Evolutionary conservation across 2,888 invertebrate genomes (phyloP).

Genomic region (Meliscaeva auricollis): DNA sequence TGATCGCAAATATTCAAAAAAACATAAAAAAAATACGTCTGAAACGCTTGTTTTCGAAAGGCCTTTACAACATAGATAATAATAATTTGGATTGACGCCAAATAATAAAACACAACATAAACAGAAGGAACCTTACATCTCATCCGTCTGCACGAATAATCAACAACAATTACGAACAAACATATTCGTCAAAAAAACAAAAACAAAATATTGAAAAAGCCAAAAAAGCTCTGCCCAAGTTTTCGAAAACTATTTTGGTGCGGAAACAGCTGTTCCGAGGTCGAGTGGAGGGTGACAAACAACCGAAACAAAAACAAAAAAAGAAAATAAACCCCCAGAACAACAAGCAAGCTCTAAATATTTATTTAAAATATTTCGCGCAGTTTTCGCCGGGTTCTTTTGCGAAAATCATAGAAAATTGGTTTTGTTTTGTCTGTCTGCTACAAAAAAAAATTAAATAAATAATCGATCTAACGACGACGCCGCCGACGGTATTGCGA

Average conservation of each 20-base stretch:
- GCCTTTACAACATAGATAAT: conserved; percentile 18
- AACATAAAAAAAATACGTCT: conserved; percentile 4
- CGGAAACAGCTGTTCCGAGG: conserved; percentile 62
- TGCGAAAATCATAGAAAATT: conserved; percentile 45
- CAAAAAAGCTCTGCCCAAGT: conserved; percentile 4
- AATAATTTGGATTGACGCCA: conserved; percentile 20
- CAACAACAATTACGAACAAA: background rate
- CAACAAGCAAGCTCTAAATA: conserved; percentile 25
- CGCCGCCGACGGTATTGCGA: background rate
- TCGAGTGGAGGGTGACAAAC: conserved; percentile 68
- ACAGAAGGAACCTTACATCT: conserved; percentile 10
- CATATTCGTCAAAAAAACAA: background rate
- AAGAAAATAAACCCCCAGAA: background rate
- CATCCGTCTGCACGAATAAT: background rate
- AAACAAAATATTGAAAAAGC: too few relatives aligned
- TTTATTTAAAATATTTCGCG: conserved; percentile 54
- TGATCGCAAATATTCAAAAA: conserved; percentile 2
- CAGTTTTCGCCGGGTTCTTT: conserved; percentile 64
- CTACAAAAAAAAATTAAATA: conserved; percentile 7
- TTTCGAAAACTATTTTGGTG: conserved; percentile 61
- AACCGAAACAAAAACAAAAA: conserved; percentile 19
- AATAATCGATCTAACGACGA: conserved; percentile 2
- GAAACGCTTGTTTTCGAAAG: conserved; percentile 34
- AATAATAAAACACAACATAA: conserved; percentile 4
- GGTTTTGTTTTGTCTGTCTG: conserved; percentile 25